Evolutionary conservation across 2,797 vertebrate genomes (phyloP), one percentile per base, ranked within the genome.

Genomic region (Onychomys torridus): DNA sequence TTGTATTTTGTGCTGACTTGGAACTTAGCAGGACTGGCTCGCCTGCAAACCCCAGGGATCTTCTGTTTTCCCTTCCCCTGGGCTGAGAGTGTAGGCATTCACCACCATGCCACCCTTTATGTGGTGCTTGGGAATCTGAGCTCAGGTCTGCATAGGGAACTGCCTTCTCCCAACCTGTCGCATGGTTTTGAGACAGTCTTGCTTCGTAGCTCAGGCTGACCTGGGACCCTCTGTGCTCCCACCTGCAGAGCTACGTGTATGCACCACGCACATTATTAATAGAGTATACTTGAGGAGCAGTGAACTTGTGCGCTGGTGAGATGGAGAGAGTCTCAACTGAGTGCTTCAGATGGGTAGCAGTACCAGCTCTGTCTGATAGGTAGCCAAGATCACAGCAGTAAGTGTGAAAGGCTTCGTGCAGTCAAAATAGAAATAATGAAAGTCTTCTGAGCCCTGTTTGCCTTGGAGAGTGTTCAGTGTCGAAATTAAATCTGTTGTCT

Each of bases 221-320:
- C 61, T 84, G 65, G 82, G 46, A 65, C 61, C 65, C 46, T 65
- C 40, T 23, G 82, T 11, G 29, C 40, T 49, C 19, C 43, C 11
- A 13, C 32, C 43, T 67, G n/a, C 6, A 69, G 34, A 9, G 67
- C 67, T 69, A 5, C 23, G 29, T 17, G 79, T 29, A 1, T 2
- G 12, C 6, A 82, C 40, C 29, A 46, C 40, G 67, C 29, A 49
- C 32, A 16, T 46, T 69, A 46, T 69, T 86, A 13, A 9, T 59
- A 67, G 73, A 83, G n/a, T 85, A 14, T 63, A 92, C 84, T 83
- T 77, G 75, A 93, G 69, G 40, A 90, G 46, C 49, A 75, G 14
- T 77, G 61, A 85, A 57, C 69, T 82, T 75, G 25, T 84, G 89
- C 71, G 87, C 46, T 17, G 14, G n/a, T 90, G 37, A 95, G n/a